Evolutionary conservation across 2,888 invertebrate species (phyloP), one percentile per base, ranked within the genome.

Genomic region (Stenurella melanura): DNA sequence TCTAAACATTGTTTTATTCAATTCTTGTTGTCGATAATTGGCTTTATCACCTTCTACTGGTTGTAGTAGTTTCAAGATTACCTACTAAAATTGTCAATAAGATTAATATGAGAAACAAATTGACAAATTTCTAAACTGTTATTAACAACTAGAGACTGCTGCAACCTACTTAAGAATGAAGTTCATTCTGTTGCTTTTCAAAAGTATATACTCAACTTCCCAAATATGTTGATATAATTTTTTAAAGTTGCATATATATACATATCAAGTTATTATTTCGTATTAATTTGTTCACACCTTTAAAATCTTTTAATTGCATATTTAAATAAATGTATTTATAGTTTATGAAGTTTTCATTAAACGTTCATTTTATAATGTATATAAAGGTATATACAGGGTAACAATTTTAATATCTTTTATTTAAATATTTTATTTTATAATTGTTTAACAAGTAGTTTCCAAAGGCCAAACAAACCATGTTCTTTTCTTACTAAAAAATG

Each of bases 311-410:
- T 30, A 26, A 11, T 64, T 61, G 68, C 54, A 61, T 69, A n/a
- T 56, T 68, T 76, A 67, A 74, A 73, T 73, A 75, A 68, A 79
- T 73, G 73, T 75, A 66, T 56, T 66, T 11, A 71, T 66, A 71
- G 57, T 75, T 76, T 66, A 71, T 19, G 70, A 60, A 67, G 42
- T 71, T 19, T 61, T 72, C 61, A 38, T 18, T 60, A 78, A 57
- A 75, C 74, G 57, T 77, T 56, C 73, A 74, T 78, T 78, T 64
- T 18, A 38, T 77, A 76, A 77, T 80, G 80, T 81, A 78, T 80
- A 83, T 81, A 81, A 78, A 80, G 84, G 84, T 84, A 82, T 82
- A 83, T 82, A 83, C 84, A 84, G 84, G 84, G 84, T 84, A 84
- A 75, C 50, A 81, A 78, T 75, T 42, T 74, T 26, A 76, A 76